A percentile compares a stretch with the other conserved stretches of the same genome.
phyloP scores from a whole-genome alignment of 35 echinoderm and acorn worm species.

The Hemicentrotus pulcherrimus region DNA sequence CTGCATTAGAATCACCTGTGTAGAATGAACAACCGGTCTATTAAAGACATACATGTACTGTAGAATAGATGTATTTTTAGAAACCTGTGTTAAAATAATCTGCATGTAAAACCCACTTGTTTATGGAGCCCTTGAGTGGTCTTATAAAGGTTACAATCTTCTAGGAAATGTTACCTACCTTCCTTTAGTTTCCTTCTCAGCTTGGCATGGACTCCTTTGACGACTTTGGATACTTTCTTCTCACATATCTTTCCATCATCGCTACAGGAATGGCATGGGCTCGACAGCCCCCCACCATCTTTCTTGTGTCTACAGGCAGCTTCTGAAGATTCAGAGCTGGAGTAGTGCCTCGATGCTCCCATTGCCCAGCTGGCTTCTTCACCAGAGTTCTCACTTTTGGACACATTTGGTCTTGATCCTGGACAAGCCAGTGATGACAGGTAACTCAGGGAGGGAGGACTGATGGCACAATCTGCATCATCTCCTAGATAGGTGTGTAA shows the following conservation, averaged over 20 bases:
- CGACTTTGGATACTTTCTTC: slow-evolving; percentile 65
- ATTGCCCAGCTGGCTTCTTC: background rate
- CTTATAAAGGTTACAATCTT: background rate
- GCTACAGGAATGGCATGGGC: background rate
- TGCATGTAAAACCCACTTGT: background rate
- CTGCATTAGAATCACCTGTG: no score
- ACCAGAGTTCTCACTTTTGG: background rate
- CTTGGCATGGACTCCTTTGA: slow-evolving; percentile 89
- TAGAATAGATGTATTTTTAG: no score
- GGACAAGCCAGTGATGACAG: background rate
- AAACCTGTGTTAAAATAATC: background rate
- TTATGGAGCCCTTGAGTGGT: background rate
- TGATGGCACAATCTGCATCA: background rate
- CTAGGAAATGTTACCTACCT: slow-evolving; percentile 60
- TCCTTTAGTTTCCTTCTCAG: slow-evolving; percentile 88
- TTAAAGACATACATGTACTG: no score
- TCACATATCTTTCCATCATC: slow-evolving; percentile 81
- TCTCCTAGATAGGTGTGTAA: background rate
- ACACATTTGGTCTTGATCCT: background rate
- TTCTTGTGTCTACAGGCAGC: background rate
- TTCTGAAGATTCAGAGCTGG: background rate
- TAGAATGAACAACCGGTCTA: no score
- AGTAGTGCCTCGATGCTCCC: background rate
- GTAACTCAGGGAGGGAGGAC: background rate
- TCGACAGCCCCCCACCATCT: background rate